Percentiles rank a stretch among this genome's conserved stretches.
Evolutionary conservation across 2,797 vertebrate genomes (phyloP).

Genomic region (Thunnus albacares): DNA sequence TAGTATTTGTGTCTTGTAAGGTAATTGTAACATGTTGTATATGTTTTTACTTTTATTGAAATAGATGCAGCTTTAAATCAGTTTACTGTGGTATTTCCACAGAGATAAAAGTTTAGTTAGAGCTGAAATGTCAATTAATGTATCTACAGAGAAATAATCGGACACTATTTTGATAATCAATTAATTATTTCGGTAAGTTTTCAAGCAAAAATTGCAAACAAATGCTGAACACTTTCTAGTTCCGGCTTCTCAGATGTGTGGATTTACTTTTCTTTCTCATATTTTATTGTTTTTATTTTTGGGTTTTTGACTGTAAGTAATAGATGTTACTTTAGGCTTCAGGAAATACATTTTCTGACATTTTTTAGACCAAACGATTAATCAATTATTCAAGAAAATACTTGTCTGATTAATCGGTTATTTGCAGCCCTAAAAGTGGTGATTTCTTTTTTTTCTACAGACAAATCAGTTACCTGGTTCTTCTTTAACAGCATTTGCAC

Average conservation of each 20-base stretch:
- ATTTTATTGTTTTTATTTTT: not conserved
- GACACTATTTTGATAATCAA: not conserved
- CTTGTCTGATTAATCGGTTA: too few relatives aligned
- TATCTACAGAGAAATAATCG: not conserved
- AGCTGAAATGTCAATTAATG: too few relatives aligned
- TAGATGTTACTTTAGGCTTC: not conserved
- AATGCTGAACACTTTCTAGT: not conserved
- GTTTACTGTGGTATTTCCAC: too few relatives aligned
- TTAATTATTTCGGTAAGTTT: not conserved
- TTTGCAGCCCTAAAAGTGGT: not conserved
- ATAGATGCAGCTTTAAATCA: too few relatives aligned
- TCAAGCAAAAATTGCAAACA: too few relatives aligned
- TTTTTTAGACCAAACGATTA: not conserved
- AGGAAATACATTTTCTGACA: not conserved
- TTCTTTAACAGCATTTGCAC: constrained; percentile 95
- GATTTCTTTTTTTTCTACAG: not conserved
- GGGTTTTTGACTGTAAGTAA: not conserved
- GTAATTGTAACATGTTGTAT: not conserved
- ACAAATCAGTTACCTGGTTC: constrained; percentile 89
- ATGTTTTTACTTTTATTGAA: too few relatives aligned
- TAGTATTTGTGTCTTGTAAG: not conserved
- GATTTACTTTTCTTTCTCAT: not conserved
- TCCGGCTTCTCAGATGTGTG: not conserved
- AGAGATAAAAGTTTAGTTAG: too few relatives aligned
- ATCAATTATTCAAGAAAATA: not conserved